A percentile compares a stretch with the other conserved stretches of the same genome.
Conservation (phyloP, 2,888 invertebrate genomes). For the Eupeodes latifasciatus region DNA sequence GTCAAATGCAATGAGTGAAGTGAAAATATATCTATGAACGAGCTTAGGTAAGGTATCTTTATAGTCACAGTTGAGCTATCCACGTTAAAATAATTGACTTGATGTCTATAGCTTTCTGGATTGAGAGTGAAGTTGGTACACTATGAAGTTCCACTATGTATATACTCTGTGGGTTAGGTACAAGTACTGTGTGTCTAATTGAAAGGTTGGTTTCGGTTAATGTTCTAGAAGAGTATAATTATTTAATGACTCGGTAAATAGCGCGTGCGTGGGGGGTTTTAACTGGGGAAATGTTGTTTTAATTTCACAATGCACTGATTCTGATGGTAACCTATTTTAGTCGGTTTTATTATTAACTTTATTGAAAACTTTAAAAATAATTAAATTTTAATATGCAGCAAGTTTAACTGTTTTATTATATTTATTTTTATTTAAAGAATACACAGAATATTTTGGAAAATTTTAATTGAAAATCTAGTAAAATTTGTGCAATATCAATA, state of each 20-base stretch:
- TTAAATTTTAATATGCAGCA: too few relatives aligned
- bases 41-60: neutral
- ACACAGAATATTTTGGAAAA: too few relatives aligned
- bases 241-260: slow-evolving; percentile 41
- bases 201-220: slow-evolving; percentile 30
- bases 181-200: neutral
- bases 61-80: slow-evolving; percentile 40
- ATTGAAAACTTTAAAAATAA: neutral
- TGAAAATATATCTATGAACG: slow-evolving; percentile 53
- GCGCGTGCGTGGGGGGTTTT: neutral
- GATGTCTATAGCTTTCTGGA: neutral
- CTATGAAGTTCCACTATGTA: too few relatives aligned
- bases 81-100: slow-evolving; percentile 28
- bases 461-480: too few relatives aligned
- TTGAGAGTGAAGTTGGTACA: neutral
- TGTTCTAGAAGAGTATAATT: slow-evolving; percentile 11
- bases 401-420: too few relatives aligned
- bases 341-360: neutral
- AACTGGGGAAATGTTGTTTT: neutral
- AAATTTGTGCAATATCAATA: too few relatives aligned
- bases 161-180: too few relatives aligned
- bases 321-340: slow-evolving; percentile 21
- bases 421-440: too few relatives aligned
- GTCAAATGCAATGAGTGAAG: slow-evolving; percentile 29
- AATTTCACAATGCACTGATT: neutral